Evolutionary conservation across 2,888 invertebrate species (phyloP), one percentile per base, ranked within the genome.

Genomic region (Idaea straminata): DNA sequence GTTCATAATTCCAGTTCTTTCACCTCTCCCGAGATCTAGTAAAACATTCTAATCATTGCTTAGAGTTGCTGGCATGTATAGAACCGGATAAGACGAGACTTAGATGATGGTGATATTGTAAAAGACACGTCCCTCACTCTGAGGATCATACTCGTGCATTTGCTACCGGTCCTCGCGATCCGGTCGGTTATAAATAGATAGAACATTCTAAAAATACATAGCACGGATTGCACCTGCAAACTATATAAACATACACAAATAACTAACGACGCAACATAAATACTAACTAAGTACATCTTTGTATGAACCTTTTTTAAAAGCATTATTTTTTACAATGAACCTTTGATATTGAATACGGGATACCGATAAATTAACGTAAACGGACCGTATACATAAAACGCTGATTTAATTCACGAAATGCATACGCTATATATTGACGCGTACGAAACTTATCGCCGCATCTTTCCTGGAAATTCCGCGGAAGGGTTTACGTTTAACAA

Each of bases 101-200:
- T 67, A 72, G 67, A 71, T 74, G 74, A 67, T 77, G 76, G 70
- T 75, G 67, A 66, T 66, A 66, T 68, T 68, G 76, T 75, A 74
- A 73, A 25, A 72, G 75, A 74, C 69, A 72, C 69, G 74, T 77
- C 74, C 72, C 73, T 72, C 72, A 73, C 74, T 74, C 77, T 75
- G 76, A 80, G 80, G 83, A 84, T 81, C 82, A 83, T 83, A 71
- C 80, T 82, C 82, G 80, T 83, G 84, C 85, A 84, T 59, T 25
- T 16, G 80, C 80, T 78, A 82, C 79, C 80, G 82, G 79, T 80
- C 79, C 76, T 71, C 72, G 74, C 72, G 72, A 87, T 85, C 91
- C 88, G 88, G 91, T 89, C 83, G 71, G 83, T 74, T 92, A 92
- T 87, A 88, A 92, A 91, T 92, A 92, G 88, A 83, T 63, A 66